A percentile compares a stretch with the other conserved stretches of the same genome.
Evolutionary conservation across 2,113 vertebrate species (phyloP).

Genomic region (Natator depressus): DNA sequence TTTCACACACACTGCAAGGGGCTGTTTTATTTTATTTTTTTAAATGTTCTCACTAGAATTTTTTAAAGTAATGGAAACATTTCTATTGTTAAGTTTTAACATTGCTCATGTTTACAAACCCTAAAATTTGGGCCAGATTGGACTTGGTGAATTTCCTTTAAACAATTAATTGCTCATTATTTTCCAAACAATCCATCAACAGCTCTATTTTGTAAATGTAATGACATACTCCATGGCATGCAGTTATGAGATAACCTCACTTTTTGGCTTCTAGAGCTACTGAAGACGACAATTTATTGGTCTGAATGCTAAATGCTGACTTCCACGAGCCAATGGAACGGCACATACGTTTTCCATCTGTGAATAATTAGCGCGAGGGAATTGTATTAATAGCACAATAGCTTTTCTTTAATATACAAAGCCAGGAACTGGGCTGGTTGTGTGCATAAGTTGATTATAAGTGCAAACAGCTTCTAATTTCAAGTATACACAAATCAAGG

Average conservation of each 20-base stretch:
- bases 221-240: neutral
- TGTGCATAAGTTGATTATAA: neutral
- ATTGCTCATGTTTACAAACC: conserved; percentile 30
- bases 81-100: conserved; percentile 45
- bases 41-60: conserved; percentile 22
- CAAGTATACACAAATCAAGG: neutral
- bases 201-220: neutral
- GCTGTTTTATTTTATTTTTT: neutral
- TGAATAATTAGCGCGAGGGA: neutral
- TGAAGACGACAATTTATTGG: neutral
- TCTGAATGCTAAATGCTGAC: rapidly evolving
- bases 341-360: neutral
- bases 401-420: neutral
- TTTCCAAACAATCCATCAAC: neutral
- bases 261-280: neutral
- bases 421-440: neutral
- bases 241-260: neutral
- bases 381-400: neutral
- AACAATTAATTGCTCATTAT: neutral
- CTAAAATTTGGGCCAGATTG: conserved; percentile 1
- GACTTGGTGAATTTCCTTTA: conserved; percentile 2
- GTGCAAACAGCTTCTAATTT: conserved; percentile 12
- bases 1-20: neutral
- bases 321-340: neutral
- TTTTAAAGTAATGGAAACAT: conserved; percentile 32